Base-by-base conservation (phyloP, 2,113 vertebrate genomes). In the Alaudala cheleensis region DNA sequence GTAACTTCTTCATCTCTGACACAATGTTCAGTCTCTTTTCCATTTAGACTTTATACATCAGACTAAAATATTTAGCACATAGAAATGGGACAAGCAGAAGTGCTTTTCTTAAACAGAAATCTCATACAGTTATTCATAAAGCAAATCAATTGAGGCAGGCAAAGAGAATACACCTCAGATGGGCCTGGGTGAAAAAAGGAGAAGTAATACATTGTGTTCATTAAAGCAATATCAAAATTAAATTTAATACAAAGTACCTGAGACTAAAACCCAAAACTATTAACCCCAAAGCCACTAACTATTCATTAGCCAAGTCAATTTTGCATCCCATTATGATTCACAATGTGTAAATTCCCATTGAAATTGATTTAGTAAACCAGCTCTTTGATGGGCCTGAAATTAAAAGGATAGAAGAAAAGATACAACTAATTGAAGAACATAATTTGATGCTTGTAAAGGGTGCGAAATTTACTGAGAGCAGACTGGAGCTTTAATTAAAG, bases 341-440 rank as follows among this genome's bases (percentile, higher is more conserved):
- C 95, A 97, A 97, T 97, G 96, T 96, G 97, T 95, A 97, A 97
- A 97, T 97, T 98, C 97, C 96, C 97, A 97, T 95, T 97, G 98
- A 98, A 98, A 98, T 97, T 97, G 97, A 98, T 98, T 98, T 97
- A 97, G 97, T 95, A 98, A 98, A 98, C 98, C 95, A 94, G 95
- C 93, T 93, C 94, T 98, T 96, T 96, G 96, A 98, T 95, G 94
- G 97, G 91, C 57, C 96, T 95, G 95, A 97, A 98, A 98, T 98
- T 97, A 98, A 98, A 97, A 97, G 95, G 94, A 95, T 88, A 96
- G 92, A 96, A 96, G 93, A 96, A 91, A 93, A 94, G 95, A 97
- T 92, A 92, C 91, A 92, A 94, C 95, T 97, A 96, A 97, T 97
- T 94, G 78, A 96, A 97, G 92, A 97, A 97, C 94, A 96, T 94